Base-by-base conservation (phyloP, 2,888 invertebrate species). In the Sesia apiformis region DNA sequence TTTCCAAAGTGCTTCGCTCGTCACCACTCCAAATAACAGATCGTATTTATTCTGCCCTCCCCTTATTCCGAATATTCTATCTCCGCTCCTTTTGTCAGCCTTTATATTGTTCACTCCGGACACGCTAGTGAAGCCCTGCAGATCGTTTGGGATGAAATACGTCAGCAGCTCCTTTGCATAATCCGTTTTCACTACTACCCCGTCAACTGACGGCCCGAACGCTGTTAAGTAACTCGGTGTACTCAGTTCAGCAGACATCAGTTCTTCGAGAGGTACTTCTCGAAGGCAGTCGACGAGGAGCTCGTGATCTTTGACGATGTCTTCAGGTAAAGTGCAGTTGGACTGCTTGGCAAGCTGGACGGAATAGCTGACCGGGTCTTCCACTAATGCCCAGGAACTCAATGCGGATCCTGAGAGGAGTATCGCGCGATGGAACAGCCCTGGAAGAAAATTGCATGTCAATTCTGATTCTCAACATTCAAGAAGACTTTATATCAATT, bases 201-300 rank as follows among this genome's bases (percentile, higher is more conserved):
- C 97, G 74, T 98, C 98, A 50, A 97, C 96, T 67, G 97, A 96
- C 0, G 98, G 98, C 0, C 98, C 98, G 70, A 98, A 98, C 0
- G 96, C 94, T 60, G 94, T 95, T 52, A 96, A 84, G 74, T 95
- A 96, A 55, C 94, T 94, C 0, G 96, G 96, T 4, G 95, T 93
- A 59, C 91, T 92, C 53, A 95, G 94, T 70, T 95, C 95, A 1
- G 94, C 94, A 4, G 91, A 91, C 86, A 95, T 93, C 4, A 96
- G 88, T 62, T 94, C 94, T 51, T 93, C 93, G 5, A 96, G 81
- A 3, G 93, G 91, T 1, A 94, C 93, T 70, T 95, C 94, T 60
- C 96, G 90, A 23, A 96, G 90, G 69, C 96, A 96, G 74, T 96
- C 96, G 23, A 96, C 96, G 60, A 96, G 95, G 57, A 93, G 91